Percentiles rank a stretch among this genome's conserved stretches.
Evolutionary conservation across 2,113 vertebrate genomes (phyloP).

Genomic region (Erythrocercus mccallii): DNA sequence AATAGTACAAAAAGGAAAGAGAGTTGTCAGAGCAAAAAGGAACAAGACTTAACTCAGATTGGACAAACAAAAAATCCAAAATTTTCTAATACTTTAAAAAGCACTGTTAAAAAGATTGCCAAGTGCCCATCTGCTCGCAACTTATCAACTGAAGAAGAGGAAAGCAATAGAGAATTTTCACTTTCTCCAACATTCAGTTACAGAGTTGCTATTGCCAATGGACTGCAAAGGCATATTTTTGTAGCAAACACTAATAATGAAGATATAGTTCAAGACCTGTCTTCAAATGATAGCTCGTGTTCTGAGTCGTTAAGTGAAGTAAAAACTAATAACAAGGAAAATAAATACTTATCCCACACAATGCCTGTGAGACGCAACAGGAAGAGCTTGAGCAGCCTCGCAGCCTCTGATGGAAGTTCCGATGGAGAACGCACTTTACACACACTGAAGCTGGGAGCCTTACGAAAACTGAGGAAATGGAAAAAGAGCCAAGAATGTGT

Average conservation of each 20-base stretch:
- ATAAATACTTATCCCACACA: slow-evolving; percentile 77
- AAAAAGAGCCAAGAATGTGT: slow-evolving; percentile 98
- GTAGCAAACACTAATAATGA: slow-evolving; percentile 83
- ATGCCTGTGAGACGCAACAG: slow-evolving; percentile 96
- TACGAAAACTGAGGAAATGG: slow-evolving; percentile 94
- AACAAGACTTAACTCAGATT: slow-evolving; percentile 79
- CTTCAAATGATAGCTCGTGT: slow-evolving; percentile 87
- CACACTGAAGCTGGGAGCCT: slow-evolving; percentile 87
- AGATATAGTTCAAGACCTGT: slow-evolving; percentile 80
- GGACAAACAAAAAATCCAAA: slow-evolving; percentile 81
- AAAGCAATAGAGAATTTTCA: slow-evolving; percentile 85
- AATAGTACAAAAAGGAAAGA: slow-evolving; percentile 93
- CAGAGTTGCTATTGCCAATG: slow-evolving; percentile 95
- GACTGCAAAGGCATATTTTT: slow-evolving; percentile 82
- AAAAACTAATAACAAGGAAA: slow-evolving; percentile 77
- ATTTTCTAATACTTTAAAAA: slow-evolving; percentile 90
- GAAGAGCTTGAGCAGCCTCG: slow-evolving; percentile 94
- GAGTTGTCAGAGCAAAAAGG: slow-evolving; percentile 83
- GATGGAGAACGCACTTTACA: slow-evolving; percentile 94
- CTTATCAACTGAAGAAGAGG: slow-evolving; percentile 85
- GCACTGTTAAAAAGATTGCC: slow-evolving; percentile 89
- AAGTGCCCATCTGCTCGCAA: slow-evolving; percentile 91
- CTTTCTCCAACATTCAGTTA: slow-evolving; percentile 98
- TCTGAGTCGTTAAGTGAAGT: slow-evolving; percentile 87
- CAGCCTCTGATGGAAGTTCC: slow-evolving; percentile 94